Percentiles rank a stretch among this genome's conserved stretches.
These are phyloP conservation scores for Alligator sinensis DNA, from an alignment of 2,113 vertebrate genomes.

Conservation along the genomic window DNA sequence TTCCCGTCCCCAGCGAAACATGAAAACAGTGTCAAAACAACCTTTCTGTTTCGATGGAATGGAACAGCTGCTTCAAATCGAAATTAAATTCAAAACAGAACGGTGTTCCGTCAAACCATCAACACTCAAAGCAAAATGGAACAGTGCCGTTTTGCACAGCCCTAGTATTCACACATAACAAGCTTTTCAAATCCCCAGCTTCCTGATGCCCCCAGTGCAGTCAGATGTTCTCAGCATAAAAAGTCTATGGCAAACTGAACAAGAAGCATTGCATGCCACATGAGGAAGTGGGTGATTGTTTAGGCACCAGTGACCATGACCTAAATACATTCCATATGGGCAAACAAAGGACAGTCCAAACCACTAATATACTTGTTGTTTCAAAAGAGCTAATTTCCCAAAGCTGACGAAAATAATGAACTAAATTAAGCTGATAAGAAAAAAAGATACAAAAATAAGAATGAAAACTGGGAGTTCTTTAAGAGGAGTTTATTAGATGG, in stretches of 20 bases:
- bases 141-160: no score
- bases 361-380: neutral
- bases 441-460: neutral
- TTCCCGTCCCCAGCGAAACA: no score
- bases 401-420: neutral
- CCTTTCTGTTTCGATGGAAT: no score
- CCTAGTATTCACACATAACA: no score
- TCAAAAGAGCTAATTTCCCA: neutral
- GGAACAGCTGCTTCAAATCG: no score
- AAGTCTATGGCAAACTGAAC: neutral
- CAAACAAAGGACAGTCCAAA: slow-evolving; percentile 1
- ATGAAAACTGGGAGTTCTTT: neutral
- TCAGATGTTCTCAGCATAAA: neutral
- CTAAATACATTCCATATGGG: neutral
- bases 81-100: no score
- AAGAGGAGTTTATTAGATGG: neutral
- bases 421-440: neutral
- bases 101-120: no score
- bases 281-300: neutral
- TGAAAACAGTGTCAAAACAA: no score
- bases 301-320: slow-evolving; percentile 16
- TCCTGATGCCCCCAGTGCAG: neutral
- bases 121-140: no score
- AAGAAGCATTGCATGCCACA: no score
- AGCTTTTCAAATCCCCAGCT: neutral